Percentiles rank a stretch among this genome's conserved stretches.
phyloP scores from a whole-genome alignment of 2,888 invertebrate genomes.

The Autographa pulchrina region DNA sequence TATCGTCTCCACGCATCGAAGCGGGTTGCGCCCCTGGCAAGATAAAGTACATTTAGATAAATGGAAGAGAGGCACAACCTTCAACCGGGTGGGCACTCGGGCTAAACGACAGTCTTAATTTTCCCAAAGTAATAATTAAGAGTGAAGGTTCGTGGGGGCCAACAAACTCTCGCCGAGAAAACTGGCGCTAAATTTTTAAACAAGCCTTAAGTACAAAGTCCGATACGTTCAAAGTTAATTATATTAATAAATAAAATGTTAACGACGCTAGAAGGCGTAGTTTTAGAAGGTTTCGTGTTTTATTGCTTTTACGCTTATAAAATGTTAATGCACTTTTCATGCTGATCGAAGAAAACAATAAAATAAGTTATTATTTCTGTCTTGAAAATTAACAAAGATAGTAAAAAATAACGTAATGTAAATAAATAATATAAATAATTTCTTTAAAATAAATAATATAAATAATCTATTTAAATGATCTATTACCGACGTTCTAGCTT shows the following conservation, averaged over 20 bases:
- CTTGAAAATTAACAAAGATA: not conserved
- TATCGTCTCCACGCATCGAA: conserved; percentile 71
- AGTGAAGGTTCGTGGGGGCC: conserved; percentile 86
- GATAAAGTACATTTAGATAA: conserved; percentile 89
- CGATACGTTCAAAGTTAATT: conserved; percentile 86
- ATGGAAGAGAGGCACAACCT: conserved; percentile 84
- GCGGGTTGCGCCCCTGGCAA: conserved; percentile 73
- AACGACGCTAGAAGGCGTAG: conserved; percentile 61
- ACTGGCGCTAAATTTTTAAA: conserved; percentile 87
- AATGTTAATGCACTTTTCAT: conserved; percentile 45
- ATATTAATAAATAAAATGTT: conserved; percentile 82
- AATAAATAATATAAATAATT: too few relatives aligned
- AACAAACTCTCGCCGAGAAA: conserved; percentile 75
- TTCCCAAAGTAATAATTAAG: conserved; percentile 90
- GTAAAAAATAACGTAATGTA: not conserved
- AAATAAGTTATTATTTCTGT: not conserved
- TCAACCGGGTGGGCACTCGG: conserved; percentile 82
- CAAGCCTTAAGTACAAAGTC: conserved; percentile 87
- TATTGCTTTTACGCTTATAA: conserved; percentile 19
- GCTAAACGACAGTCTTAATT: conserved; percentile 89
- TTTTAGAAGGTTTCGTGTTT: conserved; percentile 46
- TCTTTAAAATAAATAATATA: too few relatives aligned
- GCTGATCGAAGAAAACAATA: conserved; percentile 7
- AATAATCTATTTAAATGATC: too few relatives aligned
- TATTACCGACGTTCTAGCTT: too few relatives aligned